Percentiles rank a stretch among this genome's conserved stretches.
These are phyloP conservation scores for Panthera tigris DNA, from an alignment of 2,113 vertebrate genomes.

Conservation along the genomic window DNA sequence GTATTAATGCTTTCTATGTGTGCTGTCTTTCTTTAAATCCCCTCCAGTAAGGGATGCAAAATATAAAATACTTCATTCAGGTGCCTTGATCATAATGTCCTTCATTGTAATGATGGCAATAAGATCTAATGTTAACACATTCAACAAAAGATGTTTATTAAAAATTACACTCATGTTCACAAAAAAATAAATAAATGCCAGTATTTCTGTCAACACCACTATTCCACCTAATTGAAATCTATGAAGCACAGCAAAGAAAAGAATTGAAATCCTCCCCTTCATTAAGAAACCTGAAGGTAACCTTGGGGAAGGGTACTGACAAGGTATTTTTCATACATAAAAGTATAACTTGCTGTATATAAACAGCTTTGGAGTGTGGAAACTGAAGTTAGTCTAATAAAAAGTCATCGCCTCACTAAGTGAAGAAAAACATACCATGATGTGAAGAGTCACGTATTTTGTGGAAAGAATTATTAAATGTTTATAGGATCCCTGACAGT, in stretches of 20 bases:
- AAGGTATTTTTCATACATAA: neutral
- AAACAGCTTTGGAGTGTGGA: neutral
- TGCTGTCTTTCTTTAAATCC: neutral
- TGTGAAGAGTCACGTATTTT: neutral
- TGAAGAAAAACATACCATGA: neutral
- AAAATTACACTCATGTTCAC: neutral
- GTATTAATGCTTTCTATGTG: neutral
- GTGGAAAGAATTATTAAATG: neutral
- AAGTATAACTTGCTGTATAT: neutral
- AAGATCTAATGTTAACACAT: neutral
- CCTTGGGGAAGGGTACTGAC: neutral
- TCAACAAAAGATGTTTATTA: neutral
- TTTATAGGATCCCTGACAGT: neutral
- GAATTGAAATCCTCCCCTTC: constrained; percentile 37
- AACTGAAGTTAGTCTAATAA: neutral
- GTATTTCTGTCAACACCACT: neutral
- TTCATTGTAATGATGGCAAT: neutral
- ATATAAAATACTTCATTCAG: neutral
- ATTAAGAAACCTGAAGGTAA: neutral
- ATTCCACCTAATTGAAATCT: constrained; percentile 45
- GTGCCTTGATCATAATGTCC: neutral
- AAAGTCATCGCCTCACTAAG: neutral
- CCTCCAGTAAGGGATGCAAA: neutral
- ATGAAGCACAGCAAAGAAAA: constrained; percentile 21
- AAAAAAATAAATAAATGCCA: constrained; percentile 9